phyloP scores from a whole-genome alignment of 2,113 vertebrate species.

The Lamprologus tigripictilis region DNA sequence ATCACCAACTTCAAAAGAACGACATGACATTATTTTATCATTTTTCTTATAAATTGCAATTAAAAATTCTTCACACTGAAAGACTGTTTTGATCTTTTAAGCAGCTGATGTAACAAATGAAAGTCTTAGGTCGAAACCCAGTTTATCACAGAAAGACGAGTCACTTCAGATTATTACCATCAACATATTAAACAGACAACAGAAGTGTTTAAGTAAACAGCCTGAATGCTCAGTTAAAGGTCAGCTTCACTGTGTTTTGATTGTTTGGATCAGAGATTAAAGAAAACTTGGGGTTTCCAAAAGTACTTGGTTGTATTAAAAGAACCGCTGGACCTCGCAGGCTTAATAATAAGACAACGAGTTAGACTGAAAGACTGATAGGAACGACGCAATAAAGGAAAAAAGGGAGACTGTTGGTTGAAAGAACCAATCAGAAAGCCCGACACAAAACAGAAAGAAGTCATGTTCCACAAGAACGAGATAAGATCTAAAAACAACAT shows the following conservation, averaged over 20 bases:
- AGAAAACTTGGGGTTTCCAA: background rate
- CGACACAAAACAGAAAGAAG: background rate
- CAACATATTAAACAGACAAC: background rate
- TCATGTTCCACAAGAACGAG: background rate
- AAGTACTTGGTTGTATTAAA: background rate
- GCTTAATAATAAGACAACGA: background rate
- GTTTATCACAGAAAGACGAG: background rate
- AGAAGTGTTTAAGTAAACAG: background rate
- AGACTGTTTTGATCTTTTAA: background rate
- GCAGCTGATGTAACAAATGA: accelerated
- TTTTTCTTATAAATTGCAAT: background rate
- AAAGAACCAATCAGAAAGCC: background rate
- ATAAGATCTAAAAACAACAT: conserved; percentile 49
- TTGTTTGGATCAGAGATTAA: background rate
- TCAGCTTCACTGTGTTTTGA: background rate
- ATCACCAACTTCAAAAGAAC: background rate
- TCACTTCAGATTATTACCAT: background rate
- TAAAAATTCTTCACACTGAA: background rate
- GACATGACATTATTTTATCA: accelerated
- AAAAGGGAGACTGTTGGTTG: background rate
- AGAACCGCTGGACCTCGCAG: background rate
- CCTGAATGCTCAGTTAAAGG: accelerated
- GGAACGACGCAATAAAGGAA: background rate
- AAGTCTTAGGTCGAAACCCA: background rate
- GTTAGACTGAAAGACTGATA: background rate